A percentile compares a stretch with the other conserved stretches of the same genome.
phyloP scores from a whole-genome alignment of 1,140 invertebrate species.

The Drosophila sulfurigaster region DNA sequence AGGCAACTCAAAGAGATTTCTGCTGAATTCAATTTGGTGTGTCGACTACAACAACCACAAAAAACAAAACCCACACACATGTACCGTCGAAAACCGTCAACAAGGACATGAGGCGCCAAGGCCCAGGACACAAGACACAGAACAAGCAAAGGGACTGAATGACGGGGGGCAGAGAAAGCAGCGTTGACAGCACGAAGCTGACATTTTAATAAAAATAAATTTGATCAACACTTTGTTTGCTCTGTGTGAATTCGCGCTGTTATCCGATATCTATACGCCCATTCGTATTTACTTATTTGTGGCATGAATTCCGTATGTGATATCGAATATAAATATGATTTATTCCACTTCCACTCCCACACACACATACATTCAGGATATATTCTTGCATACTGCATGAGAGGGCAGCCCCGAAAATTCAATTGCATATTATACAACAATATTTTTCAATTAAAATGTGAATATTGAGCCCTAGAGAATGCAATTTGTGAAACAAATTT shows the following conservation, averaged over 20 bases:
- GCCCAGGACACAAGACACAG: constrained; percentile 25
- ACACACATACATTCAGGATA: neutral
- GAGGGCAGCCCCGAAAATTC: neutral
- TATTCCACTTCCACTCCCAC: neutral
- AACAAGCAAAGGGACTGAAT: constrained; percentile 13
- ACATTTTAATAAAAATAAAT: constrained; percentile 77
- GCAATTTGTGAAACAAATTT: neutral
- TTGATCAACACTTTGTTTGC: constrained; percentile 70
- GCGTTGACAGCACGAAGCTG: constrained; percentile 47
- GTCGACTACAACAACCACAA: constrained; percentile 1
- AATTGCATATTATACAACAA: constrained; percentile 1
- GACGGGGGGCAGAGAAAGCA: neutral
- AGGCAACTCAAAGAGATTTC: constrained; percentile 72
- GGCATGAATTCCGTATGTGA: constrained; percentile 18
- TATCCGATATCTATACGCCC: constrained; percentile 21
- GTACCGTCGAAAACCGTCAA: constrained; percentile 32
- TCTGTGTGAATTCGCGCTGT: constrained; percentile 25
- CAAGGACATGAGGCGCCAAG: constrained; percentile 58
- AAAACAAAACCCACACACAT: constrained; percentile 32
- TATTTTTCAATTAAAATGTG: neutral
- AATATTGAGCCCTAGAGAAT: neutral
- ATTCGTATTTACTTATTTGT: constrained; percentile 18
- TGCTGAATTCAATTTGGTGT: constrained; percentile 73
- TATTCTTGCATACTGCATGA: neutral
- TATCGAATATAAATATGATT: constrained; percentile 34